phyloP scores from a whole-genome alignment of 37 sponge, comb jelly and placozoan genomes.

The Tethya wilhelma region DNA sequence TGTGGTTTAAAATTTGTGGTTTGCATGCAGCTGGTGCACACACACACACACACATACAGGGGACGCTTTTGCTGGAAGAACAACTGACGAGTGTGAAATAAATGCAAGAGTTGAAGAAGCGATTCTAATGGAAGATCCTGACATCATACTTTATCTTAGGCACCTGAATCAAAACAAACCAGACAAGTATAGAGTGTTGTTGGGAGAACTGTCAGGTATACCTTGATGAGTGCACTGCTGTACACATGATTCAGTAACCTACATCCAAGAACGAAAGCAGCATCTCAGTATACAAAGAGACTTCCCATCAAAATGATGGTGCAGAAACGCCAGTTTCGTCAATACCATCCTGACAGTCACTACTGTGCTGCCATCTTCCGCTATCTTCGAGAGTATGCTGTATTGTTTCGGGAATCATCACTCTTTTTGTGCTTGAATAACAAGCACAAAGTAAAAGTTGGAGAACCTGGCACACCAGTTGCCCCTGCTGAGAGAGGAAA shows the following conservation, averaged over 20 bases:
- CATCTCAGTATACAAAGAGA: conserved; percentile 6
- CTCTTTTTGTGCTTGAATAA: conserved; percentile 12
- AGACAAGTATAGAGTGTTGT: too few relatives aligned
- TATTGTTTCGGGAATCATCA: background rate
- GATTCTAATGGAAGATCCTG: too few relatives aligned
- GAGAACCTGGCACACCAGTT: conserved; percentile 46
- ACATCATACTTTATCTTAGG: too few relatives aligned
- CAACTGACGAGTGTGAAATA: too few relatives aligned
- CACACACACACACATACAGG: too few relatives aligned
- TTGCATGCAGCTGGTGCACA: too few relatives aligned
- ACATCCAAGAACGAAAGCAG: conserved; percentile 16
- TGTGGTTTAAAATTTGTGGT: too few relatives aligned
- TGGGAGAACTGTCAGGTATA: too few relatives aligned
- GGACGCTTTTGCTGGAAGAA: too few relatives aligned
- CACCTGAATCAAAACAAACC: too few relatives aligned
- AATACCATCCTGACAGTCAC: conserved; percentile 17
- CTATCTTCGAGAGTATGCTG: conserved; percentile 41
- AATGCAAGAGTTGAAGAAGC: too few relatives aligned
- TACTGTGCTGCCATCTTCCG: conserved; percentile 43
- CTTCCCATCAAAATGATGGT: conserved; percentile 33
- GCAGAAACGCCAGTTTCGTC: conserved; percentile 37
- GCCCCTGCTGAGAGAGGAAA: conserved; percentile 33
- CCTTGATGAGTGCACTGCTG: too few relatives aligned
- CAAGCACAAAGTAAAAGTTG: conserved; percentile 52
- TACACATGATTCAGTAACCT: conserved; percentile 14